Percentiles rank a stretch among this genome's conserved stretches.
These are phyloP conservation scores for Crepidodera aurea DNA, from an alignment of 2,888 invertebrate genomes.

Conservation along the genomic window DNA sequence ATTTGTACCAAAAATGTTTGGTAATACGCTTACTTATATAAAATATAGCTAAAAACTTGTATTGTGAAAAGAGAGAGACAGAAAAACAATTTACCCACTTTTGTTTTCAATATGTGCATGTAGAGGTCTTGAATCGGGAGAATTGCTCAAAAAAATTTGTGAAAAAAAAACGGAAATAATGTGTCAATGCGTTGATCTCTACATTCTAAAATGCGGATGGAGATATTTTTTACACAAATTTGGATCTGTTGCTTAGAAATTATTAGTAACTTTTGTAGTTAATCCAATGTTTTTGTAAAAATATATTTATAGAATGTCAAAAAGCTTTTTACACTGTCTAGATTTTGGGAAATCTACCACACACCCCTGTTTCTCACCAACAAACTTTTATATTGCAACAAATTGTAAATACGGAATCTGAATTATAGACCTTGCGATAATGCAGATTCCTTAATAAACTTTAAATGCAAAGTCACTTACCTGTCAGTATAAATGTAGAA, in stretches of 20 bases:
- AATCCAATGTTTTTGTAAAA: neutral
- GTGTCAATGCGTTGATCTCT: constrained; percentile 2
- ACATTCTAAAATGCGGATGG: neutral
- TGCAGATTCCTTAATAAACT: too few species aligned
- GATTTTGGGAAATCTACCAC: neutral
- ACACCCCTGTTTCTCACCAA: neutral
- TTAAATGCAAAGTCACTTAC: too few species aligned
- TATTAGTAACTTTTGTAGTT: neutral
- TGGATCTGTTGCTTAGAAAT: constrained; percentile 1
- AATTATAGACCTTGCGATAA: too few species aligned
- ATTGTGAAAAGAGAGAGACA: constrained; percentile 36
- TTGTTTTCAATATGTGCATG: constrained; percentile 5
- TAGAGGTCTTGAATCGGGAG: constrained; percentile 9
- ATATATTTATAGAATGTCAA: neutral
- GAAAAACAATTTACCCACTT: constrained; percentile 13
- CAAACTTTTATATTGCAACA: neutral
- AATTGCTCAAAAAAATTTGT: constrained; percentile 13
- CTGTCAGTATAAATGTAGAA: neutral
- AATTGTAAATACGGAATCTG: too few species aligned
- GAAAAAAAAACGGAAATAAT: neutral
- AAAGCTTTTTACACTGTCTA: constrained; percentile 1
- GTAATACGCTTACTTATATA: constrained; percentile 51
- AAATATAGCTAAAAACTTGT: constrained; percentile 43
- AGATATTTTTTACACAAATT: constrained; percentile 1
- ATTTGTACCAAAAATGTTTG: constrained; percentile 49